phyloP scores from a whole-genome alignment of 2,113 vertebrate genomes.

The Pteruthius melanotis region DNA sequence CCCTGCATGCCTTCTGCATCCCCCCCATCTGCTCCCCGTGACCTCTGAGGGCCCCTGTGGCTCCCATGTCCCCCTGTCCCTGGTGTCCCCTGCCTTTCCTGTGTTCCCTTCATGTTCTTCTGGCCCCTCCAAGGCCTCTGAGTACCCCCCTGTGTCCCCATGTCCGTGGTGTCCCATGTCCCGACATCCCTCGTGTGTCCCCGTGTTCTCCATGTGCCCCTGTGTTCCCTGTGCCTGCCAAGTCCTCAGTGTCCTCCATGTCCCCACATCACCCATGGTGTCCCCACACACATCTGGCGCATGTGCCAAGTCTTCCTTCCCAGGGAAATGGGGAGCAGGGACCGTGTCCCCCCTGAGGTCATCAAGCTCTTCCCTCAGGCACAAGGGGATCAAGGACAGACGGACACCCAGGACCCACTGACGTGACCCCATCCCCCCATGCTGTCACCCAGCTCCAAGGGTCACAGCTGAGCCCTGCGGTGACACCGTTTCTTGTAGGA shows the following conservation, averaged over 20 bases:
- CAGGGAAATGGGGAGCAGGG: background rate
- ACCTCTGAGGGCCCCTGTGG: background rate
- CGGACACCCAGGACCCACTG: background rate
- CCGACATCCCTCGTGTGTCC: background rate
- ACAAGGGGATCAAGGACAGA: background rate
- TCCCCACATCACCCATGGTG: background rate
- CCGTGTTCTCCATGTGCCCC: background rate
- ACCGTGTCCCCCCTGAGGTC: background rate
- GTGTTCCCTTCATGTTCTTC: background rate
- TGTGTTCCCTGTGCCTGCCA: background rate
- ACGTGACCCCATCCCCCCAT: accelerated
- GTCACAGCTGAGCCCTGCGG: background rate
- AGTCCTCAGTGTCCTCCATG: background rate
- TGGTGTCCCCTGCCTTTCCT: background rate
- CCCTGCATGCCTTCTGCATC: too few relatives aligned
- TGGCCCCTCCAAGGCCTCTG: background rate
- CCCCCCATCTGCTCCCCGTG: background rate
- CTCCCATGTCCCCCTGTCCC: background rate
- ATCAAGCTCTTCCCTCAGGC: background rate
- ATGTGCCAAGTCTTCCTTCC: too few relatives aligned
- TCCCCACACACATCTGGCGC: background rate
- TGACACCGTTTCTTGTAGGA: background rate
- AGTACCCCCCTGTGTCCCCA: background rate
- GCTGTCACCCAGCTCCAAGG: background rate
- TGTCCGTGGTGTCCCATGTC: background rate